phyloP scores from a whole-genome alignment of 2,113 vertebrate species.

The Girardinichthys multiradiatus region DNA sequence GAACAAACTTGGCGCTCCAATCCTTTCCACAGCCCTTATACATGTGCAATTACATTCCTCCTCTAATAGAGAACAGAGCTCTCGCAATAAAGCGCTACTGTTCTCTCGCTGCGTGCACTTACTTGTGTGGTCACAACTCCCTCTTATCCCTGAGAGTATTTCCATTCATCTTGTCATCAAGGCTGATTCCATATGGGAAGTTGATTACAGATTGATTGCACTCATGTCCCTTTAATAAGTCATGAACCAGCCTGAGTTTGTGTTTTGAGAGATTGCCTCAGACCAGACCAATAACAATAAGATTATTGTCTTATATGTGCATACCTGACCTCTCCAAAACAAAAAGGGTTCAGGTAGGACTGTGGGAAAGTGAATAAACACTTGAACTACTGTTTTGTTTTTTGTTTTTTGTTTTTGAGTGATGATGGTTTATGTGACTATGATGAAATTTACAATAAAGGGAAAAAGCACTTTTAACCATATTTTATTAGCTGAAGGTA shows the following conservation, averaged over 20 bases:
- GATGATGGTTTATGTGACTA: not conserved
- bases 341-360: not conserved
- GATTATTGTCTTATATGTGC: constrained; percentile 40
- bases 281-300: constrained; percentile 43
- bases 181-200: constrained; percentile 66
- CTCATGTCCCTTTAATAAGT: constrained; percentile 55
- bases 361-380: constrained; percentile 15
- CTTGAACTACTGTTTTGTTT: not conserved
- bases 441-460: not conserved
- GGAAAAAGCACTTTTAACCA: not conserved
- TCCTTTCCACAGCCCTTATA: constrained; percentile 61
- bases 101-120: constrained; percentile 50
- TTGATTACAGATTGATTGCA: constrained; percentile 75
- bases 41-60: constrained; percentile 76
- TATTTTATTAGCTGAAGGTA: not conserved
- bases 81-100: constrained; percentile 76
- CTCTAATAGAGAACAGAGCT: constrained; percentile 75
- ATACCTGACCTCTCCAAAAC: constrained; percentile 7
- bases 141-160: constrained; percentile 62
- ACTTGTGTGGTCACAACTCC: constrained; percentile 55
- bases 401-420: not conserved
- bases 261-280: constrained; percentile 50
- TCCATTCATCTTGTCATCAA: constrained; percentile 66
- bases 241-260: constrained; percentile 39
- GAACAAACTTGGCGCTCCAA: constrained; percentile 61